A percentile compares a stretch with the other conserved stretches of the same genome.
Conservation (phyloP, 2,888 invertebrate genomes). For the Metopia argyrocephala region DNA sequence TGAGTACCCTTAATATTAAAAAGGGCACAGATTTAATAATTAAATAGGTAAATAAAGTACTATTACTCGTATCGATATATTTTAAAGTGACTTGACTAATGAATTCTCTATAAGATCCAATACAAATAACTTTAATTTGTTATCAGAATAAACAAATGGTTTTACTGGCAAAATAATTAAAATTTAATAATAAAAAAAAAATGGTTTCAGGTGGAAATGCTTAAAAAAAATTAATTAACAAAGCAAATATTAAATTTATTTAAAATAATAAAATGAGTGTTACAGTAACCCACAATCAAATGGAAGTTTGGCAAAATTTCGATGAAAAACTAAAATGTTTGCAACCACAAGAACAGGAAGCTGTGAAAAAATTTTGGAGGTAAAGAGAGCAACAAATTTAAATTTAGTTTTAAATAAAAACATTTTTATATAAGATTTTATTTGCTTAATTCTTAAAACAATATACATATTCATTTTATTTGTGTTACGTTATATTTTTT, state of each 20-base stretch:
- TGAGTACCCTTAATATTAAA: no score
- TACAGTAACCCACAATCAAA: constrained; percentile 65
- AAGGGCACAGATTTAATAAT: no score
- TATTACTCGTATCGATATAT: no score
- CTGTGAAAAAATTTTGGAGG: constrained; percentile 75
- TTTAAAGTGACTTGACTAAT: no score
- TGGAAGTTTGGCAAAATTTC: constrained; percentile 67
- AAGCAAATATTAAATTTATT: constrained; percentile 19
- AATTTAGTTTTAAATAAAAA: background rate
- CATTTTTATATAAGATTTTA: background rate
- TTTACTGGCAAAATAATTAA: background rate
- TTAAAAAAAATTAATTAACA: constrained; percentile 12
- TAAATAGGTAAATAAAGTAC: no score
- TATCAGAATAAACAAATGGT: background rate
- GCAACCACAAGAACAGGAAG: constrained; percentile 74
- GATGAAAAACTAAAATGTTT: constrained; percentile 72
- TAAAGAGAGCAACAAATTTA: constrained; percentile 64
- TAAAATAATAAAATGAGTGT: constrained; percentile 59
- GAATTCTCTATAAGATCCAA: background rate
- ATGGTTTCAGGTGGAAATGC: background rate
- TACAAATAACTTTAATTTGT: constrained; percentile 5
- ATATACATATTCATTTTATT: background rate
- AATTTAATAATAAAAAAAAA: background rate
- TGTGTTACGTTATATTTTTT: background rate
- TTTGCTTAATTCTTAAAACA: background rate